phyloP scores from a whole-genome alignment of 2,888 invertebrate species.

The Lomographa bimaculata region DNA sequence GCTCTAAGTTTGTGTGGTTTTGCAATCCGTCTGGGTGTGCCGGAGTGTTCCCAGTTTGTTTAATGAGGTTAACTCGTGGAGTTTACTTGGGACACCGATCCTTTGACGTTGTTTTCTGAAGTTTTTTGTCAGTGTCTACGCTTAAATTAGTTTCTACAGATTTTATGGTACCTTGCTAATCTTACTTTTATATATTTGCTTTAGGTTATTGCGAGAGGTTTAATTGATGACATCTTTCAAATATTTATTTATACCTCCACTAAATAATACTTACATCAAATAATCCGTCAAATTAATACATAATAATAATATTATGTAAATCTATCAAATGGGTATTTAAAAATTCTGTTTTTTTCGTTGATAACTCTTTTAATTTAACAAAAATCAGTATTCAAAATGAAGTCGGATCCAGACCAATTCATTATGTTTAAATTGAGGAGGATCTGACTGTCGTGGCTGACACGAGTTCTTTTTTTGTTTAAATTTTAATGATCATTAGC shows the following conservation, averaged over 20 bases:
- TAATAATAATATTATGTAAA: too few species aligned
- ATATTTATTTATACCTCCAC: too few species aligned
- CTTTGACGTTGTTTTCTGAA: constrained; percentile 13
- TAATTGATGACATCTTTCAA: too few species aligned
- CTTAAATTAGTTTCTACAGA: not conserved
- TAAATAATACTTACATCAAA: too few species aligned
- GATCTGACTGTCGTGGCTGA: too few species aligned
- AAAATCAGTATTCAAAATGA: too few species aligned
- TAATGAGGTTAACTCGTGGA: constrained; percentile 26
- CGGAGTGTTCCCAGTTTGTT: constrained; percentile 17
- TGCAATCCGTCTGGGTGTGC: constrained; percentile 20
- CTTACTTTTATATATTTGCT: too few species aligned
- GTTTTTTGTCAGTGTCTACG: constrained; percentile 4
- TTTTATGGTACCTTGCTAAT: not conserved
- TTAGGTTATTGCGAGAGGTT: too few species aligned
- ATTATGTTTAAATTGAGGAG: constrained; percentile 23
- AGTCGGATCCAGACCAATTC: constrained; percentile 21
- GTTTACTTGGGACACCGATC: constrained; percentile 13
- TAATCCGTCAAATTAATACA: too few species aligned
- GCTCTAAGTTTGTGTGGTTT: constrained; percentile 33
- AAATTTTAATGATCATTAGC: constrained; percentile 34
- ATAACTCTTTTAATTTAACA: too few species aligned
- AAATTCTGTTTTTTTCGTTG: too few species aligned
- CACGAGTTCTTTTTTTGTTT: constrained; percentile 21
- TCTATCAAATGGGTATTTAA: too few species aligned